Base-by-base conservation (phyloP, 2,888 invertebrate genomes). In the Gastrophysa polygoni region DNA sequence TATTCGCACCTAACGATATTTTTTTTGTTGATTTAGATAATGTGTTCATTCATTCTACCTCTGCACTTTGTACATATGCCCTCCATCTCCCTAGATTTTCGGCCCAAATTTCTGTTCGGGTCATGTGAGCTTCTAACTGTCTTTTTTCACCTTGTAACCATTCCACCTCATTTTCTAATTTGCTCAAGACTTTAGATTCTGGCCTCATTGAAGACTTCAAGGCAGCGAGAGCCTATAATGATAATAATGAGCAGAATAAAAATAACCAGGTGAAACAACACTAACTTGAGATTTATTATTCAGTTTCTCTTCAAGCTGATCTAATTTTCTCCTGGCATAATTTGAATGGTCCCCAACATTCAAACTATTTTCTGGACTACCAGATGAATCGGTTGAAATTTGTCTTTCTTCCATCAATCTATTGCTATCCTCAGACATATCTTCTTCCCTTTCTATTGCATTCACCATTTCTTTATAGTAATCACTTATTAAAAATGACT, bases 21-120 rank as follows among this genome's bases (percentile, higher is more conserved):
- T n/a, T n/a, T n/a, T n/a, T n/a, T n/a, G n/a, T n/a, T n/a, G n/a
- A n/a, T n/a, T n/a, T n/a, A n/a, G n/a, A n/a, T n/a, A 46, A 29
- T 57, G 11, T n/a, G 21, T 38, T 38, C 14, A n/a, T 52, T 17
- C 20, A 57, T 10, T 46, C 43, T 83, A 91, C 90, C 83, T 93
- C 92, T 6, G 91, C 91, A 75, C 90, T 91, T 78, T 92, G 91
- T 20, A 95, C 91, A 44, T 89, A 88, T 5, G 94, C 94, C 63
- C 91, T 87, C 96, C 96, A 96, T 68, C 87, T 87, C 18, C 95
- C 95, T 69, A 95, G 83, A 79, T 95, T 92, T 71, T 94, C 93
- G 0, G 92, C 91, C 96, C 96, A 96, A 51, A 91, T 88, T 82
- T 95, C 93, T 0, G 95, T 95, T 43, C 95, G 85, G 14, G 89